Evolutionary conservation across 1,140 invertebrate species (phyloP).

Genomic region (Lucilia cuprina): DNA sequence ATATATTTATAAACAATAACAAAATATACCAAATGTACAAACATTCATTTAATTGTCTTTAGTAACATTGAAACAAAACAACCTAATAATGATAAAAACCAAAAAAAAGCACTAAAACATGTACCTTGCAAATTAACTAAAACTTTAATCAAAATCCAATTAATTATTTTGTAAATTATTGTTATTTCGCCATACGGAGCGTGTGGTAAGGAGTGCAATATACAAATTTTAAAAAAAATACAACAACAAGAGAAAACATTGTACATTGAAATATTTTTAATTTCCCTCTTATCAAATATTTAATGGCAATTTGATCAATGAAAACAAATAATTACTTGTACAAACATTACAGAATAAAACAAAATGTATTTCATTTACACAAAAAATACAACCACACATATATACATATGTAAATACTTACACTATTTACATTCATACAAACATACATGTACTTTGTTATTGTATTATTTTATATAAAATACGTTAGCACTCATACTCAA

Average conservation of each 20-base stretch:
- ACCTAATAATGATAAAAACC: neutral
- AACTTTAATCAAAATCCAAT: neutral
- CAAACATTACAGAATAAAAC: neutral
- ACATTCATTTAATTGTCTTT: too few species aligned
- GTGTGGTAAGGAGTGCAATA: neutral
- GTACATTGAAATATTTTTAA: neutral
- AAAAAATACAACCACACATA: neutral
- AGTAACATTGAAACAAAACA: neutral
- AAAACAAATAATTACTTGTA: neutral
- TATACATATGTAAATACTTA: neutral
- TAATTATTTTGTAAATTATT: neutral
- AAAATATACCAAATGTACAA: neutral
- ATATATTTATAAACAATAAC: neutral
- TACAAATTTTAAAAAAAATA: neutral
- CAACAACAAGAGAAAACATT: neutral
- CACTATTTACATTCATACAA: neutral
- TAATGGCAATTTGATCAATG: neutral
- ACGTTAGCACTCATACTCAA: too few species aligned
- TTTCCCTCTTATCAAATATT: conserved; percentile 7
- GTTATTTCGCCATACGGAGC: neutral
- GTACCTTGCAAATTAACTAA: neutral
- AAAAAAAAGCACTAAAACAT: neutral
- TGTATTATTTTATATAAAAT: too few species aligned
- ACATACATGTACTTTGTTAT: neutral
- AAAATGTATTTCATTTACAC: neutral